Conservation (phyloP, 2,888 invertebrate species). For the Aporophyla nigra region DNA sequence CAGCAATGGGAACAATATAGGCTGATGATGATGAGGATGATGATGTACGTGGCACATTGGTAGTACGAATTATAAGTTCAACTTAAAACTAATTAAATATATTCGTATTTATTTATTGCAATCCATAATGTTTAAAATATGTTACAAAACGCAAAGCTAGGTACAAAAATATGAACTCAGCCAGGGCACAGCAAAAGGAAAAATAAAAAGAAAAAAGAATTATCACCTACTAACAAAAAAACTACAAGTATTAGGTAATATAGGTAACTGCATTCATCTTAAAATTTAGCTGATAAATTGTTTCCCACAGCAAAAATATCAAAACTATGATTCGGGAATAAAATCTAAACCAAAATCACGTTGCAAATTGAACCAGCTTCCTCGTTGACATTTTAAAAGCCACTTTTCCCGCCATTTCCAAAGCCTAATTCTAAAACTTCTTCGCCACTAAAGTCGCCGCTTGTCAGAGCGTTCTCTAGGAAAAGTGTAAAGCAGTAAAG, state of each 20-base stretch:
- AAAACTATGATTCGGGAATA: not conserved
- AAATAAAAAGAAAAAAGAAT: no score
- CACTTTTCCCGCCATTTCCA: constrained; percentile 14
- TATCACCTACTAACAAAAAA: no score
- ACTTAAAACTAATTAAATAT: no score
- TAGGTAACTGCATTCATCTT: no score
- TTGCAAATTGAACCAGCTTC: not conserved
- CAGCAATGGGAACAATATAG: no score
- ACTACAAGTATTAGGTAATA: no score
- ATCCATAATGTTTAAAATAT: no score
- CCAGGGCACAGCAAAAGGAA: no score
- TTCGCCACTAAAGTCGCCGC: constrained; percentile 34
- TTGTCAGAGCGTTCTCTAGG: constrained; percentile 37
- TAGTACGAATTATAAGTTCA: not conserved
- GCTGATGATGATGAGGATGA: no score
- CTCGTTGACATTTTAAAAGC: not conserved
- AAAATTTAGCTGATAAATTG: not conserved
- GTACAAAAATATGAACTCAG: no score
- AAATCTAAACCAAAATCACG: constrained; percentile 19
- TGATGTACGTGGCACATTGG: not conserved
- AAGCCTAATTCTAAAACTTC: constrained; percentile 35
- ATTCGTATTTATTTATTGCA: no score
- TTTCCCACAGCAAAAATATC: not conserved
- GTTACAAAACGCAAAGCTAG: no score
- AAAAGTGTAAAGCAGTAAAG: constrained; percentile 75